These are phyloP conservation scores for Augochlora pura DNA, from an alignment of 1,140 invertebrate genomes.

Conservation along the genomic window DNA sequence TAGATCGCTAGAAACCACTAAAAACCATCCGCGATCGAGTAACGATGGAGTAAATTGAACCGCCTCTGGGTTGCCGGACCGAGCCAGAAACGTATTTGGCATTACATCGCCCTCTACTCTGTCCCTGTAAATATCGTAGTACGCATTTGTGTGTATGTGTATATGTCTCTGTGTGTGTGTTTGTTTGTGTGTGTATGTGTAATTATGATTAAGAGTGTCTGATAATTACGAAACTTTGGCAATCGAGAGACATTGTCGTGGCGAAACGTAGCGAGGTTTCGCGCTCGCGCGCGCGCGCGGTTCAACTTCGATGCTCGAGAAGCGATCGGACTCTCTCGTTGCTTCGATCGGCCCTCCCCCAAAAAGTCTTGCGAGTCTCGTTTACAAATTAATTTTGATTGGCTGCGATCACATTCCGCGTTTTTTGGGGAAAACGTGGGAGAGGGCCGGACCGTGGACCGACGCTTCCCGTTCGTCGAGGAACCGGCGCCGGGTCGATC, in stretches of 20 bases:
- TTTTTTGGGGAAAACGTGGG: neutral
- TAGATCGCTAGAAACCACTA: slow-evolving; percentile 37
- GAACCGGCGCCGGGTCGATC: slow-evolving; percentile 2
- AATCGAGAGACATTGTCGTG: slow-evolving; percentile 35
- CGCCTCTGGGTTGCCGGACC: neutral
- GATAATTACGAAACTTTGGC: slow-evolving; percentile 55
- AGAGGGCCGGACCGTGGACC: neutral
- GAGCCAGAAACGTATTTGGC: slow-evolving; percentile 46
- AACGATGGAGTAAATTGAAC: slow-evolving; percentile 9
- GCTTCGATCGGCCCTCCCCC: neutral
- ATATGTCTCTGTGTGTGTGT: no score
- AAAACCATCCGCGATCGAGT: slow-evolving; percentile 28
- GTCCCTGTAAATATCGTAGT: slow-evolving; percentile 3
- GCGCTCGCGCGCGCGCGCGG: no score
- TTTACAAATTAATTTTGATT: slow-evolving; percentile 30
- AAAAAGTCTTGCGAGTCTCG: slow-evolving; percentile 7
- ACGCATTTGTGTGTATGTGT: no score
- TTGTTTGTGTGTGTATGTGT: no score
- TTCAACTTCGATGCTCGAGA: slow-evolving; percentile 9
- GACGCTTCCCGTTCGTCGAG: slow-evolving; percentile 18
- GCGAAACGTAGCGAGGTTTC: neutral
- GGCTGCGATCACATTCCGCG: slow-evolving; percentile 14
- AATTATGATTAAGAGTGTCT: slow-evolving; percentile 9
- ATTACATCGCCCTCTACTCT: slow-evolving; percentile 35
- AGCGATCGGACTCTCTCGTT: no score